A percentile compares a stretch with the other conserved stretches of the same genome.
phyloP scores from a whole-genome alignment of 1,140 invertebrate species.

The Dryas iulia region DNA sequence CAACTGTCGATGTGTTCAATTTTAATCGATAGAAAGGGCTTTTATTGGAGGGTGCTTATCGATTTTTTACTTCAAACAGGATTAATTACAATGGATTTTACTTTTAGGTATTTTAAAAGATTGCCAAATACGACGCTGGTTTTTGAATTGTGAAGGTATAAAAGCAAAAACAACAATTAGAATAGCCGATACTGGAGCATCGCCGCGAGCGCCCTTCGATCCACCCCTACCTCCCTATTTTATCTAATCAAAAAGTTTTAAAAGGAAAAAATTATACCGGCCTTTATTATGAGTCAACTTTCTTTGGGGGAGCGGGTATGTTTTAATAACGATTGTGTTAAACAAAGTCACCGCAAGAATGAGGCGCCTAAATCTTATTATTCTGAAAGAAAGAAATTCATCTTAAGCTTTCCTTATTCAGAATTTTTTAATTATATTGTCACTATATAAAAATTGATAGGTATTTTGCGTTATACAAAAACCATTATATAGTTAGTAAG shows the following conservation, averaged over 20 bases:
- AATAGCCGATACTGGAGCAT: slow-evolving; percentile 73
- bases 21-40: slow-evolving; percentile 60
- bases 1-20: slow-evolving; percentile 71
- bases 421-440: background rate
- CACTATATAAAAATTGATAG: no score
- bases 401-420: slow-evolving; percentile 8
- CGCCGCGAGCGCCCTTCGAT: slow-evolving; percentile 54
- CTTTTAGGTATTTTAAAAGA: background rate
- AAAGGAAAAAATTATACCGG: slow-evolving; percentile 80
- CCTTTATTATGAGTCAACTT: slow-evolving; percentile 81
- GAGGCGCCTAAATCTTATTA: slow-evolving; percentile 36
- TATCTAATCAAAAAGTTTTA: slow-evolving; percentile 82
- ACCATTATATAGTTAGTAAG: no score
- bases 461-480: no score
- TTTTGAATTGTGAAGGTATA: slow-evolving; percentile 40
- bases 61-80: slow-evolving; percentile 59
- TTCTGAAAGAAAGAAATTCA: slow-evolving; percentile 28
- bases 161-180: slow-evolving; percentile 74
- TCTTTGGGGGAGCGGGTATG: slow-evolving; percentile 74
- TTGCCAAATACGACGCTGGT: slow-evolving; percentile 5
- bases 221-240: slow-evolving; percentile 71
- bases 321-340: slow-evolving; percentile 75
- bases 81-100: slow-evolving; percentile 30
- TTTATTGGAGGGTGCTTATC: slow-evolving; percentile 35
- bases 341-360: slow-evolving; percentile 61